Base-by-base conservation (phyloP, 2,113 vertebrate genomes). In the Labeo catla region DNA sequence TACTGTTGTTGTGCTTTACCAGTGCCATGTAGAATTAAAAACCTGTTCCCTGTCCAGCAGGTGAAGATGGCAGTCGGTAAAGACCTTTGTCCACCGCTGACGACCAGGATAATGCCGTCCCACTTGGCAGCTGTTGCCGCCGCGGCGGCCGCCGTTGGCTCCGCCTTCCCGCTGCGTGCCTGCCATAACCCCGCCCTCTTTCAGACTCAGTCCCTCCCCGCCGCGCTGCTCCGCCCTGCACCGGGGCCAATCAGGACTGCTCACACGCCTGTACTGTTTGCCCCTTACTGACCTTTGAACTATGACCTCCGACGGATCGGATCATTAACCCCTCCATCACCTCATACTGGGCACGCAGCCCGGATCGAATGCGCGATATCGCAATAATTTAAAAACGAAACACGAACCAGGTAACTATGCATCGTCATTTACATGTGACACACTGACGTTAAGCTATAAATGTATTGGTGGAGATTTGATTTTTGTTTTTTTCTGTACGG, bases 161-260 rank as follows among this genome's bases (percentile, higher is more conserved):
- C 96, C 86, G 93, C 96, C 6, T 98, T 99, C 94, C 92, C 95
- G 36, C 96, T 98, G 79, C 96, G 97, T 87, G 93, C 96, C 5
- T 94, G 95, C 85, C 96, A 95, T 0, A 94, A 93, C 89, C 95
- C 96, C 0, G 92, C 96, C 28, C 95, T 99, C 86, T 98, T 99
- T 95, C 97, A 97, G 92, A 96, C 97, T 76, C 96, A 97, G 39
- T 93, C 95, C 54, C 96, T 98, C 84, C 94, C 96, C 34, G 93
- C 96, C 3, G 95, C 97, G 1, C 95, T 99, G 88, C 97, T 99
- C 68, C 95, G 97, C 90, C 96, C 97, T 16, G 97, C 97, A 83
- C 98, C 97, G 0, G 98, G 98, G 88, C 98, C 98, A 87, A 95
- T 99, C 94, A 95, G 98, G 96, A 99, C 97, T 93, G 91, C 97